These are phyloP conservation scores for Ormyrus thymus DNA, from an alignment of 2,888 invertebrate genomes.

Conservation along the genomic window DNA sequence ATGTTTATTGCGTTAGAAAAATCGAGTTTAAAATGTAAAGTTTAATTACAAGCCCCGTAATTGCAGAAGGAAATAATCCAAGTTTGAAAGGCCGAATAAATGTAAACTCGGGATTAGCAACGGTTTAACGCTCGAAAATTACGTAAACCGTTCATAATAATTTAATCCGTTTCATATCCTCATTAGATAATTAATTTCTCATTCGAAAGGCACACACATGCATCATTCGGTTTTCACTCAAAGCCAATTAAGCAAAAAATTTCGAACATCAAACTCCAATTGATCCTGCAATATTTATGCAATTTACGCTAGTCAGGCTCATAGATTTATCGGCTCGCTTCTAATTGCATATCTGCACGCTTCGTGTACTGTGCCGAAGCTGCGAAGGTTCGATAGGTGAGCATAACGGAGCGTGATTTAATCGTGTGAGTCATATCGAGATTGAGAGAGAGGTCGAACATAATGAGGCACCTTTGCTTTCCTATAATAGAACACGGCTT, in stretches of 20 bases:
- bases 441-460: constrained; percentile 27
- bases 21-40: too few species aligned
- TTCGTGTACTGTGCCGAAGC: not conserved
- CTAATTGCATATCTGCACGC: too few species aligned
- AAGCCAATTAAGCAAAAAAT: not conserved
- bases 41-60: too few species aligned
- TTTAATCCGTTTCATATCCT: not conserved
- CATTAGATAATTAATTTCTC: not conserved
- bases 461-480: constrained; percentile 35
- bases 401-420: constrained; percentile 23
- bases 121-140: not conserved
- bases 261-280: not conserved
- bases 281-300: not conserved
- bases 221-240: not conserved
- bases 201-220: too few species aligned
- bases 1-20: not conserved
- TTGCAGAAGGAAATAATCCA: too few species aligned
- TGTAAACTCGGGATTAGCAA: too few species aligned
- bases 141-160: not conserved
- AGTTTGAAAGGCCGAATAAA: too few species aligned
- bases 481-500: constrained; percentile 38
- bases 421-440: constrained; percentile 32
- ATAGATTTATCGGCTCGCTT: not conserved
- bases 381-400: not conserved
- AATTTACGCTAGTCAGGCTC: not conserved